Base-by-base conservation (phyloP, 1,140 invertebrate species). In the Oncopodura yosiiana region DNA sequence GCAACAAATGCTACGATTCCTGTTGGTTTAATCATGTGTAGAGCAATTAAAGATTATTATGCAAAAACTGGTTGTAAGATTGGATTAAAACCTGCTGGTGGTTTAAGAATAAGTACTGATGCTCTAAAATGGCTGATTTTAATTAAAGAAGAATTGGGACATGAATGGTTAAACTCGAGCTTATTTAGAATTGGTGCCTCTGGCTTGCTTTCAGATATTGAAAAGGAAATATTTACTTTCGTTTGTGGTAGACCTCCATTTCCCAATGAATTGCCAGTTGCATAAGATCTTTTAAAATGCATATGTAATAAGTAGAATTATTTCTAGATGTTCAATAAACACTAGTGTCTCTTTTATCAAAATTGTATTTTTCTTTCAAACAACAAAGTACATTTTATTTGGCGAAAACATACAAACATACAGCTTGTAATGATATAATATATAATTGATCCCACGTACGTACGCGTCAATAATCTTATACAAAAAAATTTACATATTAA, bases 31-130 rank as follows among this genome's bases (percentile, higher is more conserved):
- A 83, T 97, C 0, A 99, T 99, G 95, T 86, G 87, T 48, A 72
- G 82, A 66, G 94, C 94, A 37, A 97, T 99, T 54, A 75, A 80
- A 59, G 80, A 92, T 45, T 97, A 83, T 69, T 75, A 87, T 67
- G 63, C 75, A 16, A 69, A 71, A 53, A 90, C 84, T 43, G 80
- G 82, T n/a, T 73, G 73, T 61, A 87, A 86, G 77, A 81, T 98
- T 65, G 95, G 95, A 2, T 81, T 99, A 29, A 99, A 99, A 72
- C 92, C 95, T 53, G 94, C 95, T 39, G 95, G 95, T 42, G 95
- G 95, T 21, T 89, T 99, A 45, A 78, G 82, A 60, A 89, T 84
- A n/a, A 77, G 82, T 0, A 75, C 80, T 53, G 89, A 99, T 73
- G 86, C 88, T 0, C 73, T 95, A 29, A 74, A 81, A 24, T 99